These are phyloP conservation scores for Neodiprion fabricii DNA, from an alignment of 1,140 invertebrate genomes.

Conservation along the genomic window DNA sequence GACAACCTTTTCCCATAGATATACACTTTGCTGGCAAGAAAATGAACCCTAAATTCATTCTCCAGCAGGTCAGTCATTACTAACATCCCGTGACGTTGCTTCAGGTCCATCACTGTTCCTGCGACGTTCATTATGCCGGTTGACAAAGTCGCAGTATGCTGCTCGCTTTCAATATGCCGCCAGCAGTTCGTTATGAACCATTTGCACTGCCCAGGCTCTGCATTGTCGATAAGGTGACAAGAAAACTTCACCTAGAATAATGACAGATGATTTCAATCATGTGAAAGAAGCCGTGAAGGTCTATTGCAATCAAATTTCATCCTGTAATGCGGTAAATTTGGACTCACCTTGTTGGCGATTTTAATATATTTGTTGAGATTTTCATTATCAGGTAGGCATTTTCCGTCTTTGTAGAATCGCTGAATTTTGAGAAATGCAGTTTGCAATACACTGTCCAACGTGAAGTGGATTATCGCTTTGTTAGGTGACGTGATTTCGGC, in stretches of 20 bases:
- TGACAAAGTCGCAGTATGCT: slow-evolving; percentile 8
- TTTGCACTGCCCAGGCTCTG: slow-evolving; percentile 15
- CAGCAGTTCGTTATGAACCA: slow-evolving; percentile 37
- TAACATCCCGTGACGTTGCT: slow-evolving; percentile 36
- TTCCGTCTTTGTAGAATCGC: slow-evolving; percentile 33
- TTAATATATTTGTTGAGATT: slow-evolving; percentile 26
- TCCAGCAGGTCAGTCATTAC: slow-evolving; percentile 22
- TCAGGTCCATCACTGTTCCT: slow-evolving; percentile 28
- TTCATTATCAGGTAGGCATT: slow-evolving; percentile 21
- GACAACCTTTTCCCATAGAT: slow-evolving; percentile 37
- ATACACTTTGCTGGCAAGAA: slow-evolving; percentile 42
- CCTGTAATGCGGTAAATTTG: slow-evolving; percentile 13
- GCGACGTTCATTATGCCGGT: slow-evolving; percentile 28
- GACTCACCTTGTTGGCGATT: slow-evolving; percentile 22
- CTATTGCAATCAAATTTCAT: not conserved
- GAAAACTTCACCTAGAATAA: slow-evolving; percentile 38
- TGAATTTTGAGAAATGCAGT: slow-evolving; percentile 29
- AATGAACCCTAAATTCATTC: slow-evolving; percentile 27
- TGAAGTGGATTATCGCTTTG: slow-evolving; percentile 25
- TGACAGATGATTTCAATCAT: slow-evolving; percentile 15
- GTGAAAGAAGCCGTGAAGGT: too few species aligned
- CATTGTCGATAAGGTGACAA: slow-evolving; percentile 31
- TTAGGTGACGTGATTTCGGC: slow-evolving; percentile 15
- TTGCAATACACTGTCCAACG: slow-evolving; percentile 15
- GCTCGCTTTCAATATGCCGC: slow-evolving; percentile 9